These are phyloP conservation scores for Dolichotis patagonum DNA, from an alignment of 2,113 vertebrate species.

Conservation along the genomic window DNA sequence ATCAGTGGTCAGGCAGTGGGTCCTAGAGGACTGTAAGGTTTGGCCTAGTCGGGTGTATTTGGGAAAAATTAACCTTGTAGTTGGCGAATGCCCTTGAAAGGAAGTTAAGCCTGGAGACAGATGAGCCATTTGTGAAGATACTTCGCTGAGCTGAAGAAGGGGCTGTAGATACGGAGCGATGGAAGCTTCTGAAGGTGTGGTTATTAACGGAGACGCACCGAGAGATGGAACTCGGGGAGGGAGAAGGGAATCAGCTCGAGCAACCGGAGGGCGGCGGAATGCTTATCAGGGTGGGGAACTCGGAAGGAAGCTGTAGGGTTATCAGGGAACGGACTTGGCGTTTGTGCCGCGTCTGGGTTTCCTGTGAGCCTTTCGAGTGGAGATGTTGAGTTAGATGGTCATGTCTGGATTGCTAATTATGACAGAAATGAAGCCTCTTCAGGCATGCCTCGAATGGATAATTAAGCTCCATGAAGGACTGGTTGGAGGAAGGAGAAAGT, in stretches of 20 bases:
- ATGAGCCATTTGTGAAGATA: neutral
- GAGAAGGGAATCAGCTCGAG: neutral
- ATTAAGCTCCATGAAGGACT: neutral
- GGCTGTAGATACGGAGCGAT: neutral
- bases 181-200: neutral
- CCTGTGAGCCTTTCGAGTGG: neutral
- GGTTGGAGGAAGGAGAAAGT: neutral
- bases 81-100: constrained; percentile 4
- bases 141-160: neutral
- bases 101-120: neutral
- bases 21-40: neutral
- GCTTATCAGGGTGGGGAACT: neutral
- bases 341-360: neutral
- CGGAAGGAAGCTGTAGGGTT: neutral
- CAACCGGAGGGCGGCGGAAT: neutral
- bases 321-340: neutral
- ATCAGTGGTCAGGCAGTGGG: neutral
- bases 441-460: neutral
- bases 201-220: neutral
- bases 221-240: neutral
- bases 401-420: neutral
- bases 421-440: neutral
- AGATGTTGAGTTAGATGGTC: neutral
- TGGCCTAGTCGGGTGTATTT: neutral
- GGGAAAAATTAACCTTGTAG: neutral